Conservation (phyloP, 2,888 invertebrate species). For the Thyatira batis region DNA sequence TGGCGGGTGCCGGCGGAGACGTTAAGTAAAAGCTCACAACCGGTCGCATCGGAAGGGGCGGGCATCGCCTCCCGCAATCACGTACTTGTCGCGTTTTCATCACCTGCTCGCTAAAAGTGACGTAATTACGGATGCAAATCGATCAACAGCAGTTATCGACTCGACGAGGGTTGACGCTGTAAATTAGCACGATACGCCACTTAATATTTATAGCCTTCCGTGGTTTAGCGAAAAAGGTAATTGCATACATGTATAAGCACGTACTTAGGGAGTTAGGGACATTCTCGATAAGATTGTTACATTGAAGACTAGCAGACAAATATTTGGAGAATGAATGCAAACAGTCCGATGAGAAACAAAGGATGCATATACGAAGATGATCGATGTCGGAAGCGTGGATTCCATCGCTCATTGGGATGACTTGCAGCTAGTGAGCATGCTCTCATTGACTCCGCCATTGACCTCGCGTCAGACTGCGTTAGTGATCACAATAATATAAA, state of each 20-base stretch:
- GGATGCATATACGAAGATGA: constrained; percentile 51
- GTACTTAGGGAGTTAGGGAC: not conserved
- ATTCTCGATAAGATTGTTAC: not conserved
- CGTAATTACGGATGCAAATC: constrained; percentile 81
- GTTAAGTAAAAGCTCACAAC: constrained; percentile 62
- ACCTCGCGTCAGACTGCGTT: constrained; percentile 63
- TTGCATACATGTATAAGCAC: constrained; percentile 34
- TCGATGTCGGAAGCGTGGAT: constrained; percentile 76
- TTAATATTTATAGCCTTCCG: constrained; percentile 73
- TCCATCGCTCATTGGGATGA: constrained; percentile 72
- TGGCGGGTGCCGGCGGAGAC: constrained; percentile 18
- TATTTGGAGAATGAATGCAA: not conserved
- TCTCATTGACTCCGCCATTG: constrained; percentile 79
- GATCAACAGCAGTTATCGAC: constrained; percentile 77
- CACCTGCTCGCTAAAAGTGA: constrained; percentile 79
- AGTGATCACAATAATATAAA: constrained; percentile 73
- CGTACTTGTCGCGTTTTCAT: constrained; percentile 80
- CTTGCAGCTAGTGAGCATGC: constrained; percentile 74
- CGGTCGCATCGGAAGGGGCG: constrained; percentile 73
- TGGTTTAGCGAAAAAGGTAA: constrained; percentile 70
- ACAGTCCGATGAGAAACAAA: constrained; percentile 51
- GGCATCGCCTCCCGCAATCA: constrained; percentile 67
- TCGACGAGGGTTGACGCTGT: constrained; percentile 73
- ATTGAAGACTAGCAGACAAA: not conserved
- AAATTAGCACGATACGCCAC: constrained; percentile 76